Evolutionary conservation across 2,797 vertebrate genomes (phyloP).

Genomic region (Chiroxiphia lanceolata): DNA sequence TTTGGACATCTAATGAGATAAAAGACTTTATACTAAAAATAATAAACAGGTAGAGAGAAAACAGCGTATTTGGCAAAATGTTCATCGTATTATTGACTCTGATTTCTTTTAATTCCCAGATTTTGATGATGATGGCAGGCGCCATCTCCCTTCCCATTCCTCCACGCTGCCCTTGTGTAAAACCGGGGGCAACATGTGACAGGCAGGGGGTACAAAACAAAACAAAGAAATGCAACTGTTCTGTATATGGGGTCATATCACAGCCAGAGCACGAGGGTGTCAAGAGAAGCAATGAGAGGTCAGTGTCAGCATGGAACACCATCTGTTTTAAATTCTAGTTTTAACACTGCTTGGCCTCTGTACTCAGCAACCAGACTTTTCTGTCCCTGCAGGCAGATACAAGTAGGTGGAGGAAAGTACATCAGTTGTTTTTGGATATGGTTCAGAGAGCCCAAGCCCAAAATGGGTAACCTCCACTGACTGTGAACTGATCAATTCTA

Average conservation of each 20-base stretch:
- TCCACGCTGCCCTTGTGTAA: neutral
- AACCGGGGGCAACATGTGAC: neutral
- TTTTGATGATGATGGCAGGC: rapidly evolving
- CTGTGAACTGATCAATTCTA: neutral
- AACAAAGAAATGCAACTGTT: neutral
- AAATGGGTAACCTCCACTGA: neutral
- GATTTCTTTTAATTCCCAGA: neutral
- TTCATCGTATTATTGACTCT: neutral
- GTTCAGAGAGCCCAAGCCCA: neutral
- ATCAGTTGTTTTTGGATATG: neutral
- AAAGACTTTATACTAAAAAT: neutral
- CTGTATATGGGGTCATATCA: neutral
- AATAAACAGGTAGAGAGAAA: neutral
- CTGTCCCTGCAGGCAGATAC: neutral
- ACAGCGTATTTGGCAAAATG: neutral
- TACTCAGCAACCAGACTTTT: neutral
- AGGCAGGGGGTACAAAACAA: neutral
- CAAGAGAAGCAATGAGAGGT: neutral
- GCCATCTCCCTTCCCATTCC: rapidly evolving
- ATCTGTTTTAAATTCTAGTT: neutral
- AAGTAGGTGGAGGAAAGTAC: neutral
- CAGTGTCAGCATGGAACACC: neutral
- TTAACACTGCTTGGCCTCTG: neutral
- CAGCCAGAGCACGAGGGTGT: rapidly evolving
- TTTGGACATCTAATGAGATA: neutral